Base-by-base conservation (phyloP, 1,140 invertebrate species). In the Adoxophyes honmai region DNA sequence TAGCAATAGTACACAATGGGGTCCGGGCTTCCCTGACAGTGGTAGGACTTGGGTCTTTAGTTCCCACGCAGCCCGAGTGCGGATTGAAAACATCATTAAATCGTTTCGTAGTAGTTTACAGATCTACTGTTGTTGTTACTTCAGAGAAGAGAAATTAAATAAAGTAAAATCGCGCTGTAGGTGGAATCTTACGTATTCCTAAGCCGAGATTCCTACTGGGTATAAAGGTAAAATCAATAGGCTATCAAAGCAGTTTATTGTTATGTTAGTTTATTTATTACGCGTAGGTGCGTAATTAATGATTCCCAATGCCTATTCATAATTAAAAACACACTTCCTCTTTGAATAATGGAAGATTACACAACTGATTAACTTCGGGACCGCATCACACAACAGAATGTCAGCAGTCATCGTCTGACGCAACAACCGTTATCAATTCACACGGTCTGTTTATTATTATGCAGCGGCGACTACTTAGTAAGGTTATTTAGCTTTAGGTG, bases 361-460 rank as follows among this genome's bases (percentile, higher is more conserved):
- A 48, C 42, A 48, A 48, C 42, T 18, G 18, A 33, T 48, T 48
- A 16, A 48, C 16, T 48, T 48, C 21, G 42, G 42, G 42, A 28
- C 21, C 42, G 16, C 42, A 18, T 48, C 42, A 48, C 42, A 18
- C 42, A 5, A 14, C 42, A 28, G 21, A 28, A 48, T 48, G 18
- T 48, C 18, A 33, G 42, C 42, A 48, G 16, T 44, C 39, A 44
- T 44, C 39, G 44, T 53, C 55, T 70, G 67, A 68, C 60, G 71
- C 66, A 73, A 73, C 62, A 55, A 70, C 68, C 65, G 71, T 73
- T 73, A 70, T 52, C 55, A 63, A 68, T 70, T 73, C 70, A 73
- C 70, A 69, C 62, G 70, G 60, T 59, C 59, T 55, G 62, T 66
- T 64, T 68, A 60, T 73, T 66, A 66, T 66, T 63, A 64, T 58